Evolutionary conservation across 2,888 invertebrate genomes (phyloP), one percentile per base, ranked within the genome.

Genomic region (Lochmaea crataegi): DNA sequence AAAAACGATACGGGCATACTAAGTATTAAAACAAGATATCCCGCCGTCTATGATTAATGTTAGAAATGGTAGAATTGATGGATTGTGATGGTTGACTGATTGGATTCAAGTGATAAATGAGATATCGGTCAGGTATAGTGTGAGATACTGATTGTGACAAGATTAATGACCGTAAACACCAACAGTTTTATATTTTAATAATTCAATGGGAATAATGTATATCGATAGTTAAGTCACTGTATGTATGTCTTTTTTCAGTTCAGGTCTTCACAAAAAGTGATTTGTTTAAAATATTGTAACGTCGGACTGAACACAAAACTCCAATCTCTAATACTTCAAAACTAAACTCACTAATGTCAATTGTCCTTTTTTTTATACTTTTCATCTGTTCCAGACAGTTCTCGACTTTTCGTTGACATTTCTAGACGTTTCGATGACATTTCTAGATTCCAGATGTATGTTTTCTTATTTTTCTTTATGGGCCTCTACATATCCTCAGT

Each of bases 51-150:
- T 84, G 85, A 85, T 85, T 84, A 82, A 85, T 85, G 84, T 79
- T 81, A 79, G 81, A 82, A 82, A 83, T 80, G 83, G 82, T 80
- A 79, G 78, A 83, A 81, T 81, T 82, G 85, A 85, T 84, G 83
- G 83, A 78, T 83, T 83, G 83, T 83, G 84, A 84, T 83, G 83
- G 82, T 82, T 84, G 85, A 85, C 83, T 85, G 85, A 86, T 85
- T 85, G 85, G 83, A 84, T 85, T 80, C 77, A 75, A 77, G 82
- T 85, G 86, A 86, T 86, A 85, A 85, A 86, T 86, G 86, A 85
- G 85, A 85, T 84, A 84, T 85, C 83, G 82, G 78, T 81, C 79
- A 80, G 74, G 76, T 79, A 73, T 74, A 80, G 84, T 83, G 85
- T 82, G 82, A 83, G 83, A 83, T 84, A 83, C 83, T 82, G 82